Evolutionary conservation across 2,888 invertebrate genomes (phyloP).

Genomic region (Entomobrya multifasciata): DNA sequence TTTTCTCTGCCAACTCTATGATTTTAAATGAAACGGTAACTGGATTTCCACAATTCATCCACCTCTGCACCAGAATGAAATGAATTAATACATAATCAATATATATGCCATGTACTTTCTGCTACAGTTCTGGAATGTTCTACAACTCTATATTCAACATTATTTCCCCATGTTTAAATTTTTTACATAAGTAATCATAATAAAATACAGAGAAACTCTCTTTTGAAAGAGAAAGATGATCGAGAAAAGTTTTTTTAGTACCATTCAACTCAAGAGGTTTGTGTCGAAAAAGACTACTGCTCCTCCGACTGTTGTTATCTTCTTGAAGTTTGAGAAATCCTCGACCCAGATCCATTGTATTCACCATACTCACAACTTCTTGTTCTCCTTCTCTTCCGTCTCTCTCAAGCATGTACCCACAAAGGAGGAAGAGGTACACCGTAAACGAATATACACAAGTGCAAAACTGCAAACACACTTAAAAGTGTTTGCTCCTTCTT

Average conservation of each 20-base stretch:
- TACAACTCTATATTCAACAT: too few relatives aligned
- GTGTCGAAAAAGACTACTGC: slow-evolving; percentile 69
- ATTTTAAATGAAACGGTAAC: too few relatives aligned
- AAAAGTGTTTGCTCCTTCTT: not conserved
- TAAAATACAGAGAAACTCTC: not conserved
- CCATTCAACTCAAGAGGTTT: slow-evolving; percentile 70
- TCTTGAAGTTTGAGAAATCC: slow-evolving; percentile 78
- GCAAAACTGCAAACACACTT: not conserved
- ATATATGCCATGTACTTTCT: too few relatives aligned
- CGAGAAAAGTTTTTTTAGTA: slow-evolving; percentile 11
- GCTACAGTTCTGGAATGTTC: too few relatives aligned
- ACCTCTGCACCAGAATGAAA: too few relatives aligned
- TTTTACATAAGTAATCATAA: too few relatives aligned
- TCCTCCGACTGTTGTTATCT: slow-evolving; percentile 73
- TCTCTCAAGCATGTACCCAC: not conserved
- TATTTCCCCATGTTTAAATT: too few relatives aligned
- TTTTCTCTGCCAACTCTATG: too few relatives aligned
- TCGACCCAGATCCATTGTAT: slow-evolving; percentile 70
- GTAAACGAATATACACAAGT: not conserved
- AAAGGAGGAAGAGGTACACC: not conserved
- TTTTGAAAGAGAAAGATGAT: not conserved
- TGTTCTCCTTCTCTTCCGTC: not conserved
- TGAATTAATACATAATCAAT: too few relatives aligned
- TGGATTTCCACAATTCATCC: too few relatives aligned
- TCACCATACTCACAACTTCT: slow-evolving; percentile 41